These are phyloP conservation scores for Chunga burmeisteri DNA, from an alignment of 2,113 vertebrate species.

Conservation along the genomic window DNA sequence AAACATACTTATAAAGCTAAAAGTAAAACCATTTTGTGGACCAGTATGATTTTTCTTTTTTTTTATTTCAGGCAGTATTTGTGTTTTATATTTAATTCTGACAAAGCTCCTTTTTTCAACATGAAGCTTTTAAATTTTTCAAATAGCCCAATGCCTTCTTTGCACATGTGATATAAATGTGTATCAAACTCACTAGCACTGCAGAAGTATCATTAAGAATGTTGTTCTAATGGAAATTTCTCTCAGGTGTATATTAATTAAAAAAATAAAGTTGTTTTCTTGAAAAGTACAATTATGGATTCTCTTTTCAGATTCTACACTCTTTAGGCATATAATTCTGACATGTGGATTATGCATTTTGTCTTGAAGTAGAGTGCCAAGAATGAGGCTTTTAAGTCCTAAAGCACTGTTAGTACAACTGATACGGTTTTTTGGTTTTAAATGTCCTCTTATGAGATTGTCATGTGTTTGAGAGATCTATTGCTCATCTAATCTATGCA, in stretches of 20 bases:
- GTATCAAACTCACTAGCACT: not conserved
- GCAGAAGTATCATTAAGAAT: not conserved
- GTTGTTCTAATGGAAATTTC: not conserved
- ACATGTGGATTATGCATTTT: not conserved
- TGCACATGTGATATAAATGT: not conserved
- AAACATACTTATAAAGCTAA: not conserved
- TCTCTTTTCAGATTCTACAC: not conserved
- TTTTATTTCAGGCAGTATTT: not conserved
- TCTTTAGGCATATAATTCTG: not conserved
- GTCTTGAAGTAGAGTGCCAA: not conserved
- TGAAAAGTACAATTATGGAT: not conserved
- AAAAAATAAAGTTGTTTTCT: slow-evolving; percentile 11
- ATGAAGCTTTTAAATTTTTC: not conserved
- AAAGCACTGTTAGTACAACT: not conserved
- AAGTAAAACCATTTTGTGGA: not conserved
- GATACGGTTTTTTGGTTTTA: not conserved
- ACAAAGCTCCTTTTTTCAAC: not conserved
- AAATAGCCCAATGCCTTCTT: not conserved
- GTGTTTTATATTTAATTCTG: not conserved
- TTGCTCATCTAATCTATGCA: rapidly evolving
- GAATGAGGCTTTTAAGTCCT: not conserved
- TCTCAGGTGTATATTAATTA: not conserved
- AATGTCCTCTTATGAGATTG: not conserved
- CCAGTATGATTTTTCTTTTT: not conserved
- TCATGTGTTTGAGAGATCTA: not conserved